Evolutionary conservation across 2,888 invertebrate genomes (phyloP), one percentile per base, ranked within the genome.

Genomic region (Xestia c-nigrum): DNA sequence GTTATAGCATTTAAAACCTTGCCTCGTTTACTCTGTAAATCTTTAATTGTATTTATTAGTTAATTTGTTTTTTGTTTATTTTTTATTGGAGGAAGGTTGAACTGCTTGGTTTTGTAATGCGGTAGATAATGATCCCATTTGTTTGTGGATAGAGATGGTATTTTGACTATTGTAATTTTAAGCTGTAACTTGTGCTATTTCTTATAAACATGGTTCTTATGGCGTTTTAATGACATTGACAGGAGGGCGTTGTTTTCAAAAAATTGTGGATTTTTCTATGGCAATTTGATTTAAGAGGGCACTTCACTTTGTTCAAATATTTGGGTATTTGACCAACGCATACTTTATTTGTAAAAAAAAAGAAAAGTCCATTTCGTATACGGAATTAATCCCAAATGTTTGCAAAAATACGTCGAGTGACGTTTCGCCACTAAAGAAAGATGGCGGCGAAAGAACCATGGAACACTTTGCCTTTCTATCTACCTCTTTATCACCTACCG

Each of bases 1-100:
- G 31, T 43, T 66, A 70, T 65, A 72, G 77, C 78, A 86, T 87
- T 84, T 81, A 78, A 70, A 73, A 46, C 38, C 40, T 75, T 64
- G 21, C 66, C 70, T 72, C 72, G 59, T 74, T 50, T 75, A 38
- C 9, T 65, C 21, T 76, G 55, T 67, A 81, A 66, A 73, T 72
- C 47, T 61, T 63, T 63, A 52, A 21, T 72, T 84, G 50, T 72
- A 76, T 76, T 79, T 84, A 71, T 72, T 83, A 74, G 21, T 70
- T 63, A 46, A 2, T 31, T 61, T 50, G 52, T 69, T 71, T 12
- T 72, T 4, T 59, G 2, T 72, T 21, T 64, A 0, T 66, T 50
- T 74, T 73, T 74, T 71, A 65, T 63, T 46, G 19, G 71, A 47
- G 61, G 61, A 76, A 66, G 46, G 61, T 71, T n/a, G 12, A 61